Base-by-base conservation (phyloP, 2,888 invertebrate species). In the Apamea crenata region DNA sequence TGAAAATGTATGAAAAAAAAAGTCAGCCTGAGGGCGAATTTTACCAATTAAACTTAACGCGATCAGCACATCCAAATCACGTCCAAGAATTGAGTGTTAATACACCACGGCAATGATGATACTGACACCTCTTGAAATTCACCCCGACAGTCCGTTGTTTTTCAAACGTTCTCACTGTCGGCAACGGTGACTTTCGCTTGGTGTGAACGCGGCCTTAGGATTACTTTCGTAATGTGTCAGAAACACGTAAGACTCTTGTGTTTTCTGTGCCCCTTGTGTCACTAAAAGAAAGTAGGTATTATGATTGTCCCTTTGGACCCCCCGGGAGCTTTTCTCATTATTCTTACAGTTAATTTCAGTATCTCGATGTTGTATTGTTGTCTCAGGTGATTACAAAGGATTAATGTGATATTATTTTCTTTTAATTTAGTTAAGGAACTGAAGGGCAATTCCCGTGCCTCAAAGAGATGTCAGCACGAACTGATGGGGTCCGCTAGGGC, bases 211-310 rank as follows among this genome's bases (percentile, higher is more conserved):
- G 2, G 21, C 59, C 10, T 59, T 18, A 59, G 59, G 69, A 77
- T 67, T 71, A 81, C 67, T 77, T 47, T 61, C 66, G 44, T 36
- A 59, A 77, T 67, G 83, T 81, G 78, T 71, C 78, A 83, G 21
- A 76, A 21, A 81, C 70, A 71, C 47, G 71, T 82, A 47, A 76
- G 29, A 76, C 65, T 69, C 77, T 50, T 56, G 50, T 65, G 63
- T n/a, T 25, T 36, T 36, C 61, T 75, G 29, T 74, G 29, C 12
- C 25, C 29, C 29, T 50, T 59, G 36, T 61, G 53, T 66, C 32
- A 65, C 36, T 25, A 56, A 72, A 72, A 65, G 44, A 56, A 80
- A 74, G 25, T 59, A 75, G 59, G 59, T 72, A 80, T 80, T 75
- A 71, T n/a, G 16, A 65, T 50, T 56, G 63, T 72, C 63, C 71